Conservation (phyloP, 2,888 invertebrate genomes). For the Yponomeuta malinellus region DNA sequence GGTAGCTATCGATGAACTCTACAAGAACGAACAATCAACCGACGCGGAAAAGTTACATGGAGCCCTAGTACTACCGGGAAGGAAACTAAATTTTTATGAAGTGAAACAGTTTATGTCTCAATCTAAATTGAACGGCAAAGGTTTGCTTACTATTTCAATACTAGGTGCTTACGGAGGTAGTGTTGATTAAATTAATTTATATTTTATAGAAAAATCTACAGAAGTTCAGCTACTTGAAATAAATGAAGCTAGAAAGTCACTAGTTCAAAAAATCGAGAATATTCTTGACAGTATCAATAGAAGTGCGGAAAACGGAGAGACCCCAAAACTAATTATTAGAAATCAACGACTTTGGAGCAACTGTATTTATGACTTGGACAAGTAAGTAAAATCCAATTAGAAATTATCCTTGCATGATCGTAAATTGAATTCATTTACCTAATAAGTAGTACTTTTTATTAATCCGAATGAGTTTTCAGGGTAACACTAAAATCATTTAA, state of each 20-base stretch:
- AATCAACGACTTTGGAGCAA: conserved; percentile 70
- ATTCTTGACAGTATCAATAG: conserved; percentile 57
- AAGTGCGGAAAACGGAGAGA: conserved; percentile 46
- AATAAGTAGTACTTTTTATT: no score
- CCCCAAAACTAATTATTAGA: conserved; percentile 56
- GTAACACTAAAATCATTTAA: conserved; percentile 58
- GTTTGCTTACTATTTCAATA: conserved; percentile 11
- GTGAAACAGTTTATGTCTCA: conserved; percentile 42
- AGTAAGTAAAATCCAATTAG: conserved; percentile 38
- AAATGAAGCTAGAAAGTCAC: conserved; percentile 35
- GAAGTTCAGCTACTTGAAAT: conserved; percentile 33
- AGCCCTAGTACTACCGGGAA: conserved; percentile 42
- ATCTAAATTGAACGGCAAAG: not conserved
- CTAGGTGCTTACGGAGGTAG: not conserved
- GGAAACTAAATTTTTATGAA: conserved; percentile 55
- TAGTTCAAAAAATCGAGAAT: conserved; percentile 59
- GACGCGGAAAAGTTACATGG: not conserved
- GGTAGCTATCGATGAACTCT: conserved; percentile 56
- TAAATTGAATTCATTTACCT: no score
- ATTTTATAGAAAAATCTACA: conserved; percentile 25
- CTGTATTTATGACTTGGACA: conserved; percentile 68
- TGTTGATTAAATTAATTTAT: conserved; percentile 13
- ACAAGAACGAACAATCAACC: conserved; percentile 26
- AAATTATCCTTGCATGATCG: not conserved
- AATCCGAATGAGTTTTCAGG: conserved; percentile 33